These are phyloP conservation scores for Lates japonicus DNA, from an alignment of 2,797 vertebrate genomes.

Conservation along the genomic window DNA sequence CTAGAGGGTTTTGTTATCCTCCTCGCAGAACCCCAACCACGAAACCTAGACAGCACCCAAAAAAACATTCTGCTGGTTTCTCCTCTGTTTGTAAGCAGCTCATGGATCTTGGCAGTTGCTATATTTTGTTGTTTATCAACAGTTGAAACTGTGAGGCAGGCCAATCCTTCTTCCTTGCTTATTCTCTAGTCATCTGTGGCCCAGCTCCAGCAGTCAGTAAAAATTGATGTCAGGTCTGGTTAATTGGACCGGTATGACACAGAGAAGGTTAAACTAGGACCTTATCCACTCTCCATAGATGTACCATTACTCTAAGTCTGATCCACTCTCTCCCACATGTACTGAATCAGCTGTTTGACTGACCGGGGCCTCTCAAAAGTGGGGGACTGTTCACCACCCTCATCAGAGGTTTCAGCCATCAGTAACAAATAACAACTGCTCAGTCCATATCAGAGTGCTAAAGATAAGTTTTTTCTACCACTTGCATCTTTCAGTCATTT, in stretches of 20 bases:
- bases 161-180: constrained; percentile 41
- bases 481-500: constrained; percentile 27
- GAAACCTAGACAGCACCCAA: constrained; percentile 86
- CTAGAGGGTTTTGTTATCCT: constrained; percentile 98
- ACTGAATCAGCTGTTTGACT: constrained; percentile 52
- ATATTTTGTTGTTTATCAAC: constrained; percentile 69
- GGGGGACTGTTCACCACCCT: constrained; percentile 38
- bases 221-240: constrained; percentile 59
- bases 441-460: constrained; percentile 39
- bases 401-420: constrained; percentile 38
- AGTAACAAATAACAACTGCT: constrained; percentile 45
- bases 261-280: constrained; percentile 58
- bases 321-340: constrained; percentile 39
- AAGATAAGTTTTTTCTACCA: constrained; percentile 20
- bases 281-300: constrained; percentile 47
- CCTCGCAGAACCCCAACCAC: constrained; percentile 97
- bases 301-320: constrained; percentile 51
- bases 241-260: constrained; percentile 58
- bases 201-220: constrained; percentile 54
- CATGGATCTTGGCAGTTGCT: constrained; percentile 64
- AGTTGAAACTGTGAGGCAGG: constrained; percentile 62
- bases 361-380: constrained; percentile 39
- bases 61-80: constrained; percentile 14
- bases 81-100: constrained; percentile 47
- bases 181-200: constrained; percentile 45